Percentiles rank a stretch among this genome's conserved stretches.
Evolutionary conservation across 2,888 invertebrate species (phyloP).

Genomic region (Bhutanitis thaidina): DNA sequence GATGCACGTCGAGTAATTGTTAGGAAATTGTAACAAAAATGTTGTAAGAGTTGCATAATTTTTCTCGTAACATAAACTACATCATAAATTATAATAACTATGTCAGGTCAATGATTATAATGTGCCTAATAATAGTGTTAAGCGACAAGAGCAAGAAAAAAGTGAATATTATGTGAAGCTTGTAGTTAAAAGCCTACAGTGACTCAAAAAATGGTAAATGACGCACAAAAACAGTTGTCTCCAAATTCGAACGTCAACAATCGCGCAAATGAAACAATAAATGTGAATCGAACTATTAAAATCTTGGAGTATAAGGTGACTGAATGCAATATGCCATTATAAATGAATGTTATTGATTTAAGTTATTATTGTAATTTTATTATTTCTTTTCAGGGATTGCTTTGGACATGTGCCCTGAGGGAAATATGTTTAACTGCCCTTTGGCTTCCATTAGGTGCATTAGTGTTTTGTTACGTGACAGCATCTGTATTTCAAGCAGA

Average conservation of each 20-base stretch:
- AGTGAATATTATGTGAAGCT: constrained; percentile 21
- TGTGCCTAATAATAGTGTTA: constrained; percentile 10
- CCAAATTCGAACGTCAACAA: constrained; percentile 54
- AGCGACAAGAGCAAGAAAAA: constrained; percentile 2
- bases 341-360: background rate
- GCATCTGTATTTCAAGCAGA: constrained; percentile 95
- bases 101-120: background rate
- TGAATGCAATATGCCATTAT: constrained; percentile 1
- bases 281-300: constrained; percentile 51
- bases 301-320: constrained; percentile 64
- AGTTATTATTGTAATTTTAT: constrained; percentile 18
- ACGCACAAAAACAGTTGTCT: constrained; percentile 69
- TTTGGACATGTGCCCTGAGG: constrained; percentile 88
- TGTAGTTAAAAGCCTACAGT: constrained; percentile 43
- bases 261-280: constrained; percentile 55
- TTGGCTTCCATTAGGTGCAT: constrained; percentile 90
- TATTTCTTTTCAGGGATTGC: constrained; percentile 71
- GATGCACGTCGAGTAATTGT: background rate
- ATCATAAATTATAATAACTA: background rate
- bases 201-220: constrained; percentile 69
- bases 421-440: constrained; percentile 91
- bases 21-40: background rate
- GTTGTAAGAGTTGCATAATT: background rate
- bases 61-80: background rate
- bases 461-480: constrained; percentile 92